These are phyloP conservation scores for Zosterops lateralis DNA, from an alignment of 2,113 vertebrate genomes.

Conservation along the genomic window DNA sequence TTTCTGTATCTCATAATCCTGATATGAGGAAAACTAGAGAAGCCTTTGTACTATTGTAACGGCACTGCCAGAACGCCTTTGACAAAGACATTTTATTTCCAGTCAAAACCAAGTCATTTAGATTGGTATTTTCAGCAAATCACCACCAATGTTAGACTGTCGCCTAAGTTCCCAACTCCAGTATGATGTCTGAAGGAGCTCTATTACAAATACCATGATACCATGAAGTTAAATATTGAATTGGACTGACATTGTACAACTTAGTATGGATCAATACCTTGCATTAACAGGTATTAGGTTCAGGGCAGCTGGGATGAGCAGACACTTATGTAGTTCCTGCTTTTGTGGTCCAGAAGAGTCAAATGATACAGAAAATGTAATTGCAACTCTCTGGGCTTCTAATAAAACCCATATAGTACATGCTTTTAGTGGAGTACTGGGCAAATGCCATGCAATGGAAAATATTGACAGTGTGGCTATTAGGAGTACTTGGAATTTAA, in stretches of 20 bases:
- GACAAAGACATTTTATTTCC: neutral
- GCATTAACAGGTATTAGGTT: neutral
- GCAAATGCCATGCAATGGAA: neutral
- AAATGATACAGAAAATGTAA: neutral
- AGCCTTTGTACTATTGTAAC: neutral
- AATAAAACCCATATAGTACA: neutral
- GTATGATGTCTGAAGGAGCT: neutral
- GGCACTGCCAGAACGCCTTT: neutral
- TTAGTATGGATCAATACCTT: neutral
- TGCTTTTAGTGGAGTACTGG: neutral
- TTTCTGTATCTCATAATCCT: neutral
- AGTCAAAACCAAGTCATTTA: neutral
- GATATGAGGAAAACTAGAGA: neutral
- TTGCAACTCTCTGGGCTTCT: neutral
- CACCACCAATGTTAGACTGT: neutral
- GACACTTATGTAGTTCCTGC: neutral
- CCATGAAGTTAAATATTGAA: neutral
- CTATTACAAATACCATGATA: neutral
- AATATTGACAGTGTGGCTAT: neutral
- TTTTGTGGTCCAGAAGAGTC: neutral
- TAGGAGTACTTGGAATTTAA: neutral
- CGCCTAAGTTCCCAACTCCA: neutral
- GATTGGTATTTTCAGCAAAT: neutral
- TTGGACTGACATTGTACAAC: neutral
- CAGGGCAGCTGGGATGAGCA: neutral